phyloP scores from a whole-genome alignment of 2,113 vertebrate genomes.

The Psittacula cyanocephala region DNA sequence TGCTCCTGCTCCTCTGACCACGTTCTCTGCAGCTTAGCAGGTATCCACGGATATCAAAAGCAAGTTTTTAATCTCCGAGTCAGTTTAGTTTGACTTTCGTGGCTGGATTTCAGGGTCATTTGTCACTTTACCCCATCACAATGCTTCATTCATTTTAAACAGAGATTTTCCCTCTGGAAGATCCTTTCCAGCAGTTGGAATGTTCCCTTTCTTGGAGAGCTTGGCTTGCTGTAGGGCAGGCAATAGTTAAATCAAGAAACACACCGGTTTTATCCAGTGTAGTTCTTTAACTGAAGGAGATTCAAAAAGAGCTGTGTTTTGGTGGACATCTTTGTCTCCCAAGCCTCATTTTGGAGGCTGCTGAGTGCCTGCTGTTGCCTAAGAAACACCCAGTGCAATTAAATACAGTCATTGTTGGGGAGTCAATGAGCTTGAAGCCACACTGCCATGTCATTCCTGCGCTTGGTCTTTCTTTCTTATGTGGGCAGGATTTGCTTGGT shows the following conservation, averaged over 20 bases:
- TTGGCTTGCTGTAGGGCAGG: not conserved
- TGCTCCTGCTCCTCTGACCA: not conserved
- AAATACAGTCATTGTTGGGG: not conserved
- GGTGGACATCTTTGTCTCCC: not conserved
- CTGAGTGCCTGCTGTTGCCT: slow-evolving; percentile 7
- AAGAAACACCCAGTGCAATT: slow-evolving; percentile 7
- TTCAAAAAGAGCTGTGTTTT: not conserved
- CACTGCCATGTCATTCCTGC: not conserved
- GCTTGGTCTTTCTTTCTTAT: not conserved
- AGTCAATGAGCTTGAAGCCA: not conserved
- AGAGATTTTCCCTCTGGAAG: not conserved
- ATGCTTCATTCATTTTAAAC: not conserved
- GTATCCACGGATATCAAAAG: not conserved
- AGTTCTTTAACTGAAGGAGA: not conserved
- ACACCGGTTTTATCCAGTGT: not conserved
- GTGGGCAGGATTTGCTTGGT: not conserved
- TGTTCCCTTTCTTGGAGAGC: not conserved
- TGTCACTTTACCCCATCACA: not conserved
- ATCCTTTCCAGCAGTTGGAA: not conserved
- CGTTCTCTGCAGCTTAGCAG: not conserved
- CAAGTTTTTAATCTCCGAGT: not conserved
- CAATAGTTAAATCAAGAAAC: not conserved
- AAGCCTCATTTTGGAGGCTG: not conserved
- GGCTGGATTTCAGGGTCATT: not conserved
- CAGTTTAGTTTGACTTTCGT: not conserved